phyloP scores from a whole-genome alignment of 2,888 invertebrate genomes.

The Stenotaenia linearis region DNA sequence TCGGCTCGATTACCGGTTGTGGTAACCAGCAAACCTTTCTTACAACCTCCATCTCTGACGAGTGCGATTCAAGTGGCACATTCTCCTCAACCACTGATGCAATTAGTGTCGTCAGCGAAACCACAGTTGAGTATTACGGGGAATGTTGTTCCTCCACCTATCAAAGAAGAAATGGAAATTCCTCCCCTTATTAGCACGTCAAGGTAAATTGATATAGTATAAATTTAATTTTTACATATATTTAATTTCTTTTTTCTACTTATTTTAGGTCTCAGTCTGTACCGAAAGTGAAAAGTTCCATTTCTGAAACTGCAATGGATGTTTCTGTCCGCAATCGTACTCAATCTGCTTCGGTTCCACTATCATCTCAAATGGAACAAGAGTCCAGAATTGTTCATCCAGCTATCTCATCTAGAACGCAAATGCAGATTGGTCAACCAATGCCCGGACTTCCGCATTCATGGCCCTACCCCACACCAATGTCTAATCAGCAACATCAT shows the following conservation, averaged over 20 bases:
- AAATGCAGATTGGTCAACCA: conserved; percentile 37
- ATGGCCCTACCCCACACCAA: conserved; percentile 32
- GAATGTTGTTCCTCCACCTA: neutral
- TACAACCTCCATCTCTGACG: conserved; percentile 20
- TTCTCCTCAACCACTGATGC: conserved; percentile 30
- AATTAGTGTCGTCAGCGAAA: neutral
- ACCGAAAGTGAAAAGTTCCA: conserved; percentile 28
- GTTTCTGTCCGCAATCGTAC: conserved; percentile 29
- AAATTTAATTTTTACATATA: neutral
- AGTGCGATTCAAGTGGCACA: neutral
- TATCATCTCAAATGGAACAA: conserved; percentile 3
- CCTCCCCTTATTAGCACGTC: neutral
- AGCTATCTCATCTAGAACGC: conserved; percentile 33
- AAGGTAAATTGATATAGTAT: conserved; percentile 11
- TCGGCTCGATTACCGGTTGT: conserved; percentile 28
- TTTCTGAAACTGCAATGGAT: conserved; percentile 34
- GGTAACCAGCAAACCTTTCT: conserved; percentile 21
- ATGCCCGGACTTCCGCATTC: conserved; percentile 35
- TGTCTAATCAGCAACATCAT: conserved; percentile 19
- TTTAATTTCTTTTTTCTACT: neutral
- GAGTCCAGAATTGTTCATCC: conserved; percentile 6
- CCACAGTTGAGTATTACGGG: neutral
- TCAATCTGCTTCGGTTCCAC: conserved; percentile 28
- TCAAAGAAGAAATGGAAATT: conserved; percentile 28
- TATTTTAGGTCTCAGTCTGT: conserved; percentile 34